A percentile compares a stretch with the other conserved stretches of the same genome.
Conservation (phyloP, 37 sponge, comb jelly and placozoan species). For the Ephydatia muelleri region DNA sequence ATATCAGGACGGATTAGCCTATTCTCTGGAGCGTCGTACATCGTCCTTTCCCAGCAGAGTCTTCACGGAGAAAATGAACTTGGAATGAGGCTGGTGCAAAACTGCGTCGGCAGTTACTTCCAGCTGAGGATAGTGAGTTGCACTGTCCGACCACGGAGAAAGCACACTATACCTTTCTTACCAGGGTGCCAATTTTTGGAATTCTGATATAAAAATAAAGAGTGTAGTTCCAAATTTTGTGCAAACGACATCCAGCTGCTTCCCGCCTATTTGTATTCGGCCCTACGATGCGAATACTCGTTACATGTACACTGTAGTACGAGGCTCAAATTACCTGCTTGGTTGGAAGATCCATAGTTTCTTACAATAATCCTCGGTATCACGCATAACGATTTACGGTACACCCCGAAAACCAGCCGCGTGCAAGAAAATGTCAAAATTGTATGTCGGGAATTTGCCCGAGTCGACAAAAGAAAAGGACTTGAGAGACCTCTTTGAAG, state of each 20-base stretch:
- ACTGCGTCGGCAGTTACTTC: slow-evolving; percentile 16
- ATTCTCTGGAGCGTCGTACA: slow-evolving; percentile 6
- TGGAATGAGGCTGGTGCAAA: not conserved
- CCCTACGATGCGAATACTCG: not conserved
- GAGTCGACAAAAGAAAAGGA: slow-evolving; percentile 44
- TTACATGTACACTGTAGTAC: not conserved
- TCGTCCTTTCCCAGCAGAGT: slow-evolving; percentile 44
- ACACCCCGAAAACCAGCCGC: not conserved
- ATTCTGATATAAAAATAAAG: slow-evolving; percentile 20
- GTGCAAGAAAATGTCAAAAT: slow-evolving; percentile 51
- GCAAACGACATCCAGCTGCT: slow-evolving; percentile 28
- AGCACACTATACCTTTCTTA: not conserved
- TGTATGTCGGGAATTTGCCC: slow-evolving; percentile 78
- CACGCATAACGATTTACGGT: not conserved
- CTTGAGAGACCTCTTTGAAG: slow-evolving; percentile 59
- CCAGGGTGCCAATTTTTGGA: slow-evolving; percentile 46
- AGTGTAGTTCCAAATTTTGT: slow-evolving; percentile 29
- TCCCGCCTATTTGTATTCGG: slow-evolving; percentile 4
- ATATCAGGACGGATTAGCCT: not conserved
- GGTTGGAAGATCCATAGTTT: not conserved
- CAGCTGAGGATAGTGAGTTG: slow-evolving; percentile 5
- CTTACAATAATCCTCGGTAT: not conserved
- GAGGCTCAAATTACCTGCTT: not conserved
- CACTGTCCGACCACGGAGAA: not conserved
- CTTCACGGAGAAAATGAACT: slow-evolving; percentile 22